Evolutionary conservation across 2,113 vertebrate species (phyloP), one percentile per base, ranked within the genome.

Genomic region (Trogon melanurus): DNA sequence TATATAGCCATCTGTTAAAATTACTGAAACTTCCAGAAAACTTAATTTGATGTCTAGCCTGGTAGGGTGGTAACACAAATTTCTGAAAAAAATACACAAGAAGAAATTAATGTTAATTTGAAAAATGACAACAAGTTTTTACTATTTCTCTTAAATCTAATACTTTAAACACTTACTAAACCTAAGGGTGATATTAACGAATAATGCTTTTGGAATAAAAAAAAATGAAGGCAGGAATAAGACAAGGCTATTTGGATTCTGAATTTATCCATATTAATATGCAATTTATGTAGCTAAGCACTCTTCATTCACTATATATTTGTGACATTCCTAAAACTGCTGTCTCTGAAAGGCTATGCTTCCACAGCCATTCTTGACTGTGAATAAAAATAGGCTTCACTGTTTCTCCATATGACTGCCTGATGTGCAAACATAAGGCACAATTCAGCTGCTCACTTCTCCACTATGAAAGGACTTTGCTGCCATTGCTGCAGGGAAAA

Each of bases 381-480:
- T 66, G 65, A 93, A 65, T 66, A 92, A 88, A 97, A 95, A 92
- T 88, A 92, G 70, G 85, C 50, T 92, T 91, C n/a, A 34, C 32
- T 84, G 34, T 88, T 95, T 83, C 90, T 71, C 79, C 72, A 18
- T 84, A 93, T 82, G 88, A 89, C 78, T 94, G 85, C 94, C 93
- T 96, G 95, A 85, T 93, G 84, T 78, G 71, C 69, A 96, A 96
- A 95, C 79, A 69, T 85, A 96, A 97, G 96, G 93, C 60, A 6
- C 62, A 81, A 84, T 91, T 97, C 91, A 96, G 76, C 57, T 91
- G 88, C 93, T 96, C 76, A 58, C 64, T 91, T 85, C 88, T 81
- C 88, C 91, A 16, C 83, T 76, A 85, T 41, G 57, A 91, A 88
- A 94, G 74, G 54, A 91, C 58, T 54, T 82, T 61, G 44, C 51